phyloP scores from a whole-genome alignment of 2,888 invertebrate species.

The Acanthococcus lagerstroemiae region DNA sequence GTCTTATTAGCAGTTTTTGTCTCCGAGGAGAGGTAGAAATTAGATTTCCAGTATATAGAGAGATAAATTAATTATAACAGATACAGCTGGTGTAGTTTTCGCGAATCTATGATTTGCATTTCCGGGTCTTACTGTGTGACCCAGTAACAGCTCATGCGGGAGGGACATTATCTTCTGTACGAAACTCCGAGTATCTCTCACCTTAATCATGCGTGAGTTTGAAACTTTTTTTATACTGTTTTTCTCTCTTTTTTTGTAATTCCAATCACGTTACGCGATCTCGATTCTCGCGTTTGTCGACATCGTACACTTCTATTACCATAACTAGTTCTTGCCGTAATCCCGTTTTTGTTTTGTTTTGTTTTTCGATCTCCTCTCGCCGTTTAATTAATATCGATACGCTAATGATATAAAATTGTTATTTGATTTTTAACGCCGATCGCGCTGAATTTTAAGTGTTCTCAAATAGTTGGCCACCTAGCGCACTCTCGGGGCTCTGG shows the following conservation, averaged over 20 bases:
- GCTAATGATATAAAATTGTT: slow-evolving; percentile 25
- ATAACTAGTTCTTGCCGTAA: background rate
- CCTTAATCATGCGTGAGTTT: too few relatives aligned
- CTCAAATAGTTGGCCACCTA: background rate
- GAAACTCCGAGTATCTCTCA: background rate
- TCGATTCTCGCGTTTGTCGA: background rate
- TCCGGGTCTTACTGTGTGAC: background rate
- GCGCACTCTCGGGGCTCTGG: background rate
- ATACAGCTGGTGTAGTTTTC: too few relatives aligned
- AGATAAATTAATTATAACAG: too few relatives aligned
- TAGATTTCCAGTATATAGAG: too few relatives aligned
- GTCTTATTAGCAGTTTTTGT: too few relatives aligned
- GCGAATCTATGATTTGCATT: background rate
- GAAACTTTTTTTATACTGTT: too few relatives aligned
- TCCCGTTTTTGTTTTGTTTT: background rate
- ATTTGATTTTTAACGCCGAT: slow-evolving; percentile 16
- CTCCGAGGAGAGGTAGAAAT: too few relatives aligned
- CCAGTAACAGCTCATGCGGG: background rate
- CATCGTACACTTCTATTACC: background rate
- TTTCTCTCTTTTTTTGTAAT: background rate
- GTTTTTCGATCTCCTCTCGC: background rate
- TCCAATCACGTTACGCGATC: background rate
- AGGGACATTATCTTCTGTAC: background rate
- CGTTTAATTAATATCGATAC: slow-evolving; percentile 7
- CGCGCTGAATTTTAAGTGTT: slow-evolving; percentile 19